Base-by-base conservation (phyloP, 2,797 vertebrate species). In the Myripristis murdjan region DNA sequence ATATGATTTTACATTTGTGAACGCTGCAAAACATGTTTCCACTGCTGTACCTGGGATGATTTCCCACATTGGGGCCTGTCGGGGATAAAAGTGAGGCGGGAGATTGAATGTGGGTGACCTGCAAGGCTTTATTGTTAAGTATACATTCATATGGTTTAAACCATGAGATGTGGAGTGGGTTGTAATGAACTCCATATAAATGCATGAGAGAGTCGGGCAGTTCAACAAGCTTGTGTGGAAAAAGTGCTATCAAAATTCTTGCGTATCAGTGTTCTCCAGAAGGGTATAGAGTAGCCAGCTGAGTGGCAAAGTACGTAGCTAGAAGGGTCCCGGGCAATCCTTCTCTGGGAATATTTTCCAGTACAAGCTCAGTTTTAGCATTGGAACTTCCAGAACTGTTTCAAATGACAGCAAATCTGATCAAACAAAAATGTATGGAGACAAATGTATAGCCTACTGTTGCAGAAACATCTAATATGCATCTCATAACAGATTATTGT, bases 131-230 rank as follows among this genome's bases (percentile, higher is more conserved):
- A 39, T 39, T 41, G 39, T 41, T 41, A 41, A 41, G 31, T 51
- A 64, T 16, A 41, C 9, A 53, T 76, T 74, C 18, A 59, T 20
- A 46, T 74, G 43, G 73, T 84, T 81, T 52, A 77, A 77, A 73
- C 31, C n/a, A 4, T 20, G 44, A 77, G 58, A 54, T 73, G 6
- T 76, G 54, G 12, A 57, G 35, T 33, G 23, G 33, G 33, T 31
- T 64, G 39, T 68, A 57, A 65, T 67, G 26, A 54, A 73, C 39
- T 63, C 56, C 31, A 33, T 26, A 56, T 37, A 77, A 75, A 79
- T 64, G 48, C 58, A 59, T 52, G 18, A 37, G 41, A 46, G 12
- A 55, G 48, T 55, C 14, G n/a, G 51, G 55, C 33, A 69, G 26
- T 64, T 64, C 18, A 66, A 51, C 14, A 49, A 31, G 39, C 33